Evolutionary conservation across 2,113 vertebrate species (phyloP).

Genomic region (Neopipo cinnamomea): DNA sequence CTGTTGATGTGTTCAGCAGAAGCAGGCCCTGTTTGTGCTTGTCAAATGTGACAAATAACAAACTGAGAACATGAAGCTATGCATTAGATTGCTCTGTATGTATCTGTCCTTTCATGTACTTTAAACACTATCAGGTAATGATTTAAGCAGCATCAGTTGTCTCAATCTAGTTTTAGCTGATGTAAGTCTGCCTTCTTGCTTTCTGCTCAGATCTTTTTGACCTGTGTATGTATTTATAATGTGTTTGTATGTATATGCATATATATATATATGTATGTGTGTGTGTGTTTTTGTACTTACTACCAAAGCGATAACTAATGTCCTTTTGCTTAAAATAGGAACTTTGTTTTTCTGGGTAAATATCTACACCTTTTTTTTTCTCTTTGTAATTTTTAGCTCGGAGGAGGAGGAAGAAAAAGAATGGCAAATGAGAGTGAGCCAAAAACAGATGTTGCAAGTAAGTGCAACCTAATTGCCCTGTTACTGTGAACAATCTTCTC

Average conservation of each 20-base stretch:
- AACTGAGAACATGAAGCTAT: background rate
- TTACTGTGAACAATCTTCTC: background rate
- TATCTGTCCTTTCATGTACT: background rate
- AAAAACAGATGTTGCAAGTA: constrained; percentile 81
- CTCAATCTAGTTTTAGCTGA: background rate
- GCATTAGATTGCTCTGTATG: background rate
- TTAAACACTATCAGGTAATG: background rate
- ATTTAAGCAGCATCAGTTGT: background rate
- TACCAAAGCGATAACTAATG: background rate
- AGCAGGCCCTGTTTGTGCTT: background rate
- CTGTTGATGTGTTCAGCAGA: background rate
- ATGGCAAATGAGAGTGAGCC: constrained; percentile 74
- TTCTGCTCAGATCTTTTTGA: background rate
- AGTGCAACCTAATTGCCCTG: background rate
- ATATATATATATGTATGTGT: background rate
- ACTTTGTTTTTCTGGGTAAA: background rate
- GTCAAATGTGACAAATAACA: background rate
- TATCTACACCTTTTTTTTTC: background rate
- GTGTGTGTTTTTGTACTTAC: background rate
- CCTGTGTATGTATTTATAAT: background rate
- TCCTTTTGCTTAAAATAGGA: background rate
- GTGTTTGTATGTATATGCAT: rapidly evolving
- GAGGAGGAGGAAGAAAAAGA: constrained; percentile 87
- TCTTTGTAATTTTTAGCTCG: constrained; percentile 68
- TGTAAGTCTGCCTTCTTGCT: background rate